A percentile compares a stretch with the other conserved stretches of the same genome.
Conservation (phyloP, 2,888 invertebrate genomes). For the Dysmachus trigonus region DNA sequence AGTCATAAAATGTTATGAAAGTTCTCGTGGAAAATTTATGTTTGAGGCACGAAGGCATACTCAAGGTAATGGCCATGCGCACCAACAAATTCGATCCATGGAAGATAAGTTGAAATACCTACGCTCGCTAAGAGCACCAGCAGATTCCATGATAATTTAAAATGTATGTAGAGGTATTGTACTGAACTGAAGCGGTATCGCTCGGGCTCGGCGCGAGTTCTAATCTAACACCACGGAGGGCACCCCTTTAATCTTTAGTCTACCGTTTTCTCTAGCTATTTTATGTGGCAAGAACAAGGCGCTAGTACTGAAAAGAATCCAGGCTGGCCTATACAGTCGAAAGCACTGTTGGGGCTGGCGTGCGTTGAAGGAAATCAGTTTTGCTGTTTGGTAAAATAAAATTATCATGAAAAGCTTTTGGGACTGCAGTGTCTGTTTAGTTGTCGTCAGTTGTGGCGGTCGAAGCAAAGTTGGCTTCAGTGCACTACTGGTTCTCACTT, state of each 20-base stretch:
- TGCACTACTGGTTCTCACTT: neutral
- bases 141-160: neutral
- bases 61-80: conserved; percentile 16
- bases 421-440: conserved; percentile 26
- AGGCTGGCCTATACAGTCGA: neutral
- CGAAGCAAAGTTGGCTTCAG: neutral
- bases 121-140: neutral
- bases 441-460: conserved; percentile 10
- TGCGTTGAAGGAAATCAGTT: neutral
- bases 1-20: conserved; percentile 26
- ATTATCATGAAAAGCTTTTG: neutral
- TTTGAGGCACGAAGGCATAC: neutral
- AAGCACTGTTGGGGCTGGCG: neutral
- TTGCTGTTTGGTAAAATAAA: conserved; percentile 26
- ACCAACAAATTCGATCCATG: conserved; percentile 7
- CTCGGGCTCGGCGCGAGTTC: neutral
- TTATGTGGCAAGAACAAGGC: neutral
- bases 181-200: neutral
- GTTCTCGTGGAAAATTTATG: conserved; percentile 20
- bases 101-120: neutral
- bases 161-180: neutral
- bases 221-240: neutral
- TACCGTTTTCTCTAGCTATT: neutral
- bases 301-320: neutral
- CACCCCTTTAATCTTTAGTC: neutral